Percentiles rank a stretch among this genome's conserved stretches.
Evolutionary conservation across 1,140 invertebrate species (phyloP).

Genomic region (Anagrus nilaparvatae): DNA sequence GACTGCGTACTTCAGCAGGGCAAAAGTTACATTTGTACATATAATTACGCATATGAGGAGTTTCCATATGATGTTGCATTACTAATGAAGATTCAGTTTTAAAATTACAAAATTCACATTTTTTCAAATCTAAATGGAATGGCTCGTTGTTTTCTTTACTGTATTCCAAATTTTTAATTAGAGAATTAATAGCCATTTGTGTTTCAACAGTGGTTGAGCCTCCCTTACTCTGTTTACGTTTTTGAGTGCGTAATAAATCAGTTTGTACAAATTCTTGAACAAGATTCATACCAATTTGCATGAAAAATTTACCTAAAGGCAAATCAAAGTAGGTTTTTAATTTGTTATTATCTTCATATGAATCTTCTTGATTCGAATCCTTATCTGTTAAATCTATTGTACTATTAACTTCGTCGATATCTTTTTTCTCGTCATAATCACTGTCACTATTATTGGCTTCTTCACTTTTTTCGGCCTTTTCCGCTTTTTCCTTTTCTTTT

Average conservation of each 20-base stretch:
- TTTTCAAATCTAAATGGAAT: conserved; percentile 67
- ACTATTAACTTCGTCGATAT: conserved; percentile 32
- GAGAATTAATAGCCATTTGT: conserved; percentile 65
- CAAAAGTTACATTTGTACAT: conserved; percentile 84
- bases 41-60: conserved; percentile 82
- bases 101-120: conserved; percentile 87
- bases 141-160: conserved; percentile 84
- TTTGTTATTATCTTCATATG: conserved; percentile 32
- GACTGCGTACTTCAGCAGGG: conserved; percentile 67
- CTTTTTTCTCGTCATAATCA: conserved; percentile 31
- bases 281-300: conserved; percentile 81
- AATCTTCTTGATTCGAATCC: conserved; percentile 22
- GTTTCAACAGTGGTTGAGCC: conserved; percentile 56
- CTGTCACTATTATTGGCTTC: conserved; percentile 33
- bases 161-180: conserved; percentile 74
- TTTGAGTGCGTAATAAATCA: conserved; percentile 80
- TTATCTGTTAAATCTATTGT: conserved; percentile 14
- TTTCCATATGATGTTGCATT: conserved; percentile 83
- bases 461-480: conserved; percentile 28
- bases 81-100: conserved; percentile 81
- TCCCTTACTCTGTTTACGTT: conserved; percentile 58
- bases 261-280: conserved; percentile 89
- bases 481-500: conserved; percentile 26
- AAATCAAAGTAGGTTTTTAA: conserved; percentile 65
- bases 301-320: conserved; percentile 83